Conservation (phyloP, 2,797 vertebrate species). For the Nyctibius grandis region DNA sequence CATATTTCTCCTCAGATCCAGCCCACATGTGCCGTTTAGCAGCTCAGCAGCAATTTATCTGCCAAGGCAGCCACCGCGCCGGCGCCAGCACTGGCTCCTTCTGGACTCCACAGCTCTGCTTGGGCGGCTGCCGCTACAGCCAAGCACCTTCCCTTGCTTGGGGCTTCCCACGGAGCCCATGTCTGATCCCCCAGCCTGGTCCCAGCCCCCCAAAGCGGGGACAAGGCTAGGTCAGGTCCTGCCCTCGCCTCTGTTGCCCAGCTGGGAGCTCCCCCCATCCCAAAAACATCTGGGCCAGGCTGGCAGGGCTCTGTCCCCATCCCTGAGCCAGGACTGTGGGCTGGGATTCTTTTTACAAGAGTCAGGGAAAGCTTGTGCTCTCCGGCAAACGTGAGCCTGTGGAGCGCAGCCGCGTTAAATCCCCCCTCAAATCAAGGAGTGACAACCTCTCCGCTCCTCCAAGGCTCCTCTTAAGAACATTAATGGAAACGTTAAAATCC, state of each 20-base stretch:
- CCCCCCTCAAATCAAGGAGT: background rate
- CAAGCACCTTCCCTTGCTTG: accelerated
- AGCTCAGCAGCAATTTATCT: background rate
- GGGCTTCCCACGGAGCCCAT: background rate
- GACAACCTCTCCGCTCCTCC: background rate
- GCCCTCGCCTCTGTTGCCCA: background rate
- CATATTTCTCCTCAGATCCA: background rate
- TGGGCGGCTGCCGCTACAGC: background rate
- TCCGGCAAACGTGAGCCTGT: accelerated
- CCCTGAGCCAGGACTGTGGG: background rate
- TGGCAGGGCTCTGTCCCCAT: background rate
- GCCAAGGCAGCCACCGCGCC: background rate
- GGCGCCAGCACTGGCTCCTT: background rate
- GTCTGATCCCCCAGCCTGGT: background rate
- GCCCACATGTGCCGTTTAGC: background rate
- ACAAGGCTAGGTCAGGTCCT: background rate
- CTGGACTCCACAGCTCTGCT: accelerated
- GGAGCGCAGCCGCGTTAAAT: background rate
- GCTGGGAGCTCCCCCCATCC: background rate
- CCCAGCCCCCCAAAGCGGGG: background rate
- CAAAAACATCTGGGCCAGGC: background rate
- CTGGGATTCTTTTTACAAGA: background rate
- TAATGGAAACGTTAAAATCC: background rate
- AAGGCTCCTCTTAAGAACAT: background rate
- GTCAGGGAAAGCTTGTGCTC: background rate